phyloP scores from a whole-genome alignment of 2,113 vertebrate species.

The Sinosuthora webbiana region DNA sequence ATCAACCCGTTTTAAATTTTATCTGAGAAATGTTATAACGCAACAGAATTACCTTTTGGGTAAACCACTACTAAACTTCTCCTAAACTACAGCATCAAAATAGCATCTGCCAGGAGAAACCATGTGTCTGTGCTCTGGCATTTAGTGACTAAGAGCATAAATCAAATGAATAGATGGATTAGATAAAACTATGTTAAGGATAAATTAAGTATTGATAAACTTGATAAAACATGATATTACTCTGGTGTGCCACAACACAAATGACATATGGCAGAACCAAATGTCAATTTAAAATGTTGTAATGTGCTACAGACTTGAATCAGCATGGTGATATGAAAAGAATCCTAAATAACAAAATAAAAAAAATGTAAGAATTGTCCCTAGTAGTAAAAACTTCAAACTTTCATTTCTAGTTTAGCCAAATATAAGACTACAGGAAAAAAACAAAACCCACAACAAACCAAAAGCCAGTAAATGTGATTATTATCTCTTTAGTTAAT shows the following conservation, averaged over 20 bases:
- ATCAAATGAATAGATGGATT: neutral
- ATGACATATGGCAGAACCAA: slow-evolving; percentile 7
- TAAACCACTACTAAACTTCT: neutral
- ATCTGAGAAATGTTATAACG: neutral
- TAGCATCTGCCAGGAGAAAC: neutral
- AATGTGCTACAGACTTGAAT: neutral
- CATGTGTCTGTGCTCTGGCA: neutral
- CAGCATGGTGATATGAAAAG: neutral
- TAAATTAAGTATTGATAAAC: slow-evolving; percentile 29
- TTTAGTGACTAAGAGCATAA: neutral
- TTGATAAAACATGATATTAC: neutral
- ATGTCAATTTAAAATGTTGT: neutral
- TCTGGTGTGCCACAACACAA: neutral
- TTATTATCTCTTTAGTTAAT: neutral
- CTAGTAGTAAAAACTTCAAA: neutral
- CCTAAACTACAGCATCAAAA: neutral
- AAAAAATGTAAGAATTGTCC: neutral
- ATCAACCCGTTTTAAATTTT: neutral
- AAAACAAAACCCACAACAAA: neutral
- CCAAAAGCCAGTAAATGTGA: neutral
- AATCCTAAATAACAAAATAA: neutral
- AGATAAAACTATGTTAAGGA: neutral
- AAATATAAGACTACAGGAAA: neutral
- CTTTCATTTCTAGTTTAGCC: neutral
- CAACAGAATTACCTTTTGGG: neutral